Evolutionary conservation across 2,888 invertebrate species (phyloP).

Genomic region (Podotricha telesiphe): DNA sequence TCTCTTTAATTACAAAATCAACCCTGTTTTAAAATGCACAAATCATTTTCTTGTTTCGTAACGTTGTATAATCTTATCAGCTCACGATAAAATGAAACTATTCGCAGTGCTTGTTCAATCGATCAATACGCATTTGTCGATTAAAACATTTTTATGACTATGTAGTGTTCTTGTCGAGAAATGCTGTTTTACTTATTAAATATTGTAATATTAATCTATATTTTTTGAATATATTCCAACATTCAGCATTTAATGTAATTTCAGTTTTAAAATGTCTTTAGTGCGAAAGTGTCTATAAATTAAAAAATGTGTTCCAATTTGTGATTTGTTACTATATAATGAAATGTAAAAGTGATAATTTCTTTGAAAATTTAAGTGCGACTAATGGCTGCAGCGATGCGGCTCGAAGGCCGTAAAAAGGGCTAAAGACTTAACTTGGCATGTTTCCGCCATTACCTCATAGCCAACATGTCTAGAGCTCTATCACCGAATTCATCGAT

Average conservation of each 20-base stretch:
- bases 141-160: slow-evolving; percentile 29
- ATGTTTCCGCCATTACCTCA: slow-evolving; percentile 62
- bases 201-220: not conserved
- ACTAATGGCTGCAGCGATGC: slow-evolving; percentile 69
- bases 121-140: slow-evolving; percentile 39
- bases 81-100: slow-evolving; percentile 68
- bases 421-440: slow-evolving; percentile 66
- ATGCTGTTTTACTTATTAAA: slow-evolving; percentile 2
- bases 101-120: slow-evolving; percentile 50
- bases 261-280: slow-evolving; percentile 40
- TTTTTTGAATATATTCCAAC: slow-evolving; percentile 57
- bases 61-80: slow-evolving; percentile 72
- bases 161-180: not conserved
- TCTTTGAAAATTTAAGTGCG: slow-evolving; percentile 63
- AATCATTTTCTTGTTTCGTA: slow-evolving; percentile 48
- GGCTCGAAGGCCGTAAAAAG: slow-evolving; percentile 59
- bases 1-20: not conserved
- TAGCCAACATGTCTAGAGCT: slow-evolving; percentile 70
- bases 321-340: slow-evolving; percentile 62
- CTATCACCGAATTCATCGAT: slow-evolving; percentile 63
- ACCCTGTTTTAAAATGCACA: not conserved
- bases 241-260: slow-evolving; percentile 34
- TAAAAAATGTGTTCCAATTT: slow-evolving; percentile 53
- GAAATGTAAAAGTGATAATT: slow-evolving; percentile 57
- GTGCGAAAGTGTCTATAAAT: slow-evolving; percentile 44